Evolutionary conservation across 2,888 invertebrate genomes (phyloP), one percentile per base, ranked within the genome.

Genomic region (Tenthredo mesomela): DNA sequence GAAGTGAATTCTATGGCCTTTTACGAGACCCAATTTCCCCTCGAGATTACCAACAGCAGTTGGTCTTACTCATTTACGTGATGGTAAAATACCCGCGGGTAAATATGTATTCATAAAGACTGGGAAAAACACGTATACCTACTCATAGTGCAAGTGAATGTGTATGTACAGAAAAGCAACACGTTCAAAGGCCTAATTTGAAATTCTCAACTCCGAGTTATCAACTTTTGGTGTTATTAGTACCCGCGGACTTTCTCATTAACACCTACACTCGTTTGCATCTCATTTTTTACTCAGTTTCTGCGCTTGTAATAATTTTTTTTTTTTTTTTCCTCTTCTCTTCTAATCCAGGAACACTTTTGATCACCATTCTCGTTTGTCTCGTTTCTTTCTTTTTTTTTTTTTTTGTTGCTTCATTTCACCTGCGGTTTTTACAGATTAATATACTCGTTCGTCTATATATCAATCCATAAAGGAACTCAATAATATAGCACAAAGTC

Each of bases 241-340:
- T 18, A 50, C 54, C 50, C 50, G 29, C 33, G 21, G 54, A 77
- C 18, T 77, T 54, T 77, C 50, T 77, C 77, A 77, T 77, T 54
- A 50, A 50, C 54, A 77, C 29, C 77, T 77, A 54, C 43, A 47
- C 25, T 75, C 75, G 47, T 75, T 75, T 75, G 50, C 77, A 77
- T 77, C 54, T 77, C 29, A 54, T 54, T 77, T 50, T 0, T 54
- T 18, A 33, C 54, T 29, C 29, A 10, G 21, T 33, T 77, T 18
- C 18, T 75, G 70, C 73, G 9, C 15, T 25, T 71, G 10, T 6
- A 33, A 50, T 29, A 29, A 18, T 33, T 73, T 73, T 73, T 73
- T 29, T 9, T 25, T n/a, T 29, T 33, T 73, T 73, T 73, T 73
- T 29, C 7, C 15, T n/a, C n/a, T 40, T n/a, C 21, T 43, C 12